These are phyloP conservation scores for Nipponia nippon DNA, from an alignment of 2,113 vertebrate species.

Conservation along the genomic window DNA sequence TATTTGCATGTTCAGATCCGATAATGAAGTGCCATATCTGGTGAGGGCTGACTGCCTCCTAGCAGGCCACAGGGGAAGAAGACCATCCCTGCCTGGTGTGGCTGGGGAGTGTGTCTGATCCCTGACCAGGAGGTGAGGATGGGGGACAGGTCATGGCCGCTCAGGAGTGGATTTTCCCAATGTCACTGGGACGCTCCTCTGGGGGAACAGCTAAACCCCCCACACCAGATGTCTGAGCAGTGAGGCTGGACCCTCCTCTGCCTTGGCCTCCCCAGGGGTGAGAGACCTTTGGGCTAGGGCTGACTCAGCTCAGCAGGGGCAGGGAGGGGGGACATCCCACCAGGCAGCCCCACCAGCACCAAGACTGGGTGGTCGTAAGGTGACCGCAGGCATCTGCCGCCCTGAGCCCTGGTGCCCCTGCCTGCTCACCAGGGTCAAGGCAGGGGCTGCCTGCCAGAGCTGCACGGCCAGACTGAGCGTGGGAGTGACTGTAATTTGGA, in stretches of 20 bases:
- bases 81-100: too few relatives aligned
- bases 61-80: background rate
- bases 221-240: background rate
- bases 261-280: background rate
- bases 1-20: background rate
- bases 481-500: background rate
- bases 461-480: background rate
- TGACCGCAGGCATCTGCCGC: background rate
- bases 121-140: background rate
- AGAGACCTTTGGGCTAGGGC: background rate
- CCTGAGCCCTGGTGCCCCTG: background rate
- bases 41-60: background rate
- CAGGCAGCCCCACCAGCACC: background rate
- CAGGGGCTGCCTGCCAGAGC: background rate
- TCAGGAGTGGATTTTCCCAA: background rate
- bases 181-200: background rate
- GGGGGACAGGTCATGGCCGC: background rate
- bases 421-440: rapidly evolving
- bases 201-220: background rate
- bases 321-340: background rate
- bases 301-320: background rate
- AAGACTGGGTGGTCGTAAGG: rapidly evolving
- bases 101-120: background rate
- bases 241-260: background rate
- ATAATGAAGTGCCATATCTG: background rate